Evolutionary conservation across 2,113 vertebrate genomes (phyloP), one percentile per base, ranked within the genome.

Genomic region (Odocoileus hemionus): DNA sequence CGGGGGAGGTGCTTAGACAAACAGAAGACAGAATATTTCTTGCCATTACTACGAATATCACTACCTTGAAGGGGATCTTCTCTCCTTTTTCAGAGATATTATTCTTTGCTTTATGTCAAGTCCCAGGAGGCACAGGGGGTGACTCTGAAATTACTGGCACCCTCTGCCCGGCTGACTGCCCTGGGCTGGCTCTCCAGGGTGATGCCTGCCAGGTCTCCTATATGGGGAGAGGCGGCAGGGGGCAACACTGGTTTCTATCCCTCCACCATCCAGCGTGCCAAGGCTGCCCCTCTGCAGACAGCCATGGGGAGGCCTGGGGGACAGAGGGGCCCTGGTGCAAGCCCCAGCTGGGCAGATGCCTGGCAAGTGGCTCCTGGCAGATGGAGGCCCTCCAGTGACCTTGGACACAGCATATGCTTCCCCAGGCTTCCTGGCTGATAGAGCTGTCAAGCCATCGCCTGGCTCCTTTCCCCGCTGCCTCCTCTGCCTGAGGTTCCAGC

Each of bases 281-380:
- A 55, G 39, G 74, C 45, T 21, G n/a, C 55, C 86, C 67, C 85
- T 87, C 95, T 79, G 43, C 23, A 94, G 52, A 90, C 6, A 80
- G 7, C 17, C 39, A 76, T 0, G 7, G 36, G 84, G 60, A 97
- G 60, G 52, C 21, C 2, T 86, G 52, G 28, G n/a, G 52, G 25
- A 39, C 74, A 3, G 55, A 95, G 89, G 54, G 55, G 8, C 83
- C 1, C 21, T 10, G 12, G 84, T 14, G 45, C 61, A 61, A 64
- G 39, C 33, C 61, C 89, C 61, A 52, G 70, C 79, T 60, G 8
- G 16, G 78, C n/a, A 43, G 86, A 82, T 80, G 28, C 95, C 54
- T 97, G 94, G 96, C 92, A 95, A 89, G 85, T 86, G 79, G 57
- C n/a, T 97, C 83, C 70, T 23, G 84, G 96, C 96, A 98, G 98